Evolutionary conservation across 1,140 invertebrate species (phyloP).

Genomic region (Eueides isabella): DNA sequence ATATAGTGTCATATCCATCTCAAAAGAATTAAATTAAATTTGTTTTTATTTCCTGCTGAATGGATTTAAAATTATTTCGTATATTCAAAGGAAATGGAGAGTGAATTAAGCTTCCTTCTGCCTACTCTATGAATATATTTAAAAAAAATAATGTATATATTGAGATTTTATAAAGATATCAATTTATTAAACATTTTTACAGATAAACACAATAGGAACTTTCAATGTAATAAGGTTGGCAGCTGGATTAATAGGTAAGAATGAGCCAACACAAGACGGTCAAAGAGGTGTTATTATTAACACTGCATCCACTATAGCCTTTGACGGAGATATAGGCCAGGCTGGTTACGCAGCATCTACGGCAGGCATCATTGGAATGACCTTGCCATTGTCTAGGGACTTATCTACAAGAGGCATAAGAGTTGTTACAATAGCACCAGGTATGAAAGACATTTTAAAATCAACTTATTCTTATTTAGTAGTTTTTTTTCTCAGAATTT

Average conservation of each 20-base stretch:
- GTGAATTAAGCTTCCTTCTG: too few relatives aligned
- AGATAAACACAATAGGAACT: conserved; percentile 95
- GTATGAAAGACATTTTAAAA: conserved; percentile 52
- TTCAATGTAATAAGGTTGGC: conserved; percentile 96
- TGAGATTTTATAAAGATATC: too few relatives aligned
- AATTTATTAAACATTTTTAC: conserved; percentile 41
- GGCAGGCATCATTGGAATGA: conserved; percentile 95
- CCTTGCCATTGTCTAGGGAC: conserved; percentile 96
- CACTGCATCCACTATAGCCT: conserved; percentile 97
- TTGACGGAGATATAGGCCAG: conserved; percentile 98
- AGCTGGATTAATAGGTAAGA: conserved; percentile 91
- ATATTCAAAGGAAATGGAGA: too few relatives aligned
- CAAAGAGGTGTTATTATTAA: conserved; percentile 97
- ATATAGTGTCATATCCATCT: too few relatives aligned
- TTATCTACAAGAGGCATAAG: conserved; percentile 90
- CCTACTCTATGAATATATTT: too few relatives aligned
- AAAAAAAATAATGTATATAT: too few relatives aligned
- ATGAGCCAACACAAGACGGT: conserved; percentile 90
- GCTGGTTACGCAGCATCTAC: conserved; percentile 95
- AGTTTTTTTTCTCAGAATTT: too few relatives aligned
- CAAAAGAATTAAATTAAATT: too few relatives aligned
- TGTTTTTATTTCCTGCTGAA: too few relatives aligned
- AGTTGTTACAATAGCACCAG: conserved; percentile 93
- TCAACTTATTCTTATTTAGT: too few relatives aligned
- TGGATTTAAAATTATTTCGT: too few relatives aligned